Evolutionary conservation across 1,140 invertebrate genomes (phyloP).

Genomic region (Zeugodacus cucurbitae): DNA sequence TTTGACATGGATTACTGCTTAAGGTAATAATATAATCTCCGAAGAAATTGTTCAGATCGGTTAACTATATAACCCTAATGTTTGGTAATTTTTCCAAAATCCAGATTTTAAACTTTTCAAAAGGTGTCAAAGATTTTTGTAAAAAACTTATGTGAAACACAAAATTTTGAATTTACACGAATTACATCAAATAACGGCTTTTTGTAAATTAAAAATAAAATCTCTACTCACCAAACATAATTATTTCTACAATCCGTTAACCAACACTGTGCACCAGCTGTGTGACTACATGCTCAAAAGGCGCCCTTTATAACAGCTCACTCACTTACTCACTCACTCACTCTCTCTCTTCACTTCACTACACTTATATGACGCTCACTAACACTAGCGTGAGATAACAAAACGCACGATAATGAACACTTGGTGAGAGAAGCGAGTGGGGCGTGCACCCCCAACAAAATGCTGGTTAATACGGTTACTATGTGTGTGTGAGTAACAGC

Average conservation of each 20-base stretch:
- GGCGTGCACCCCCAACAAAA: constrained; percentile 5
- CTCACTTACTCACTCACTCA: background rate
- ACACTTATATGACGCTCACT: background rate
- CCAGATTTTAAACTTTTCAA: no score
- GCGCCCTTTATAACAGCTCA: background rate
- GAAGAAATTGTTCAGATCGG: no score
- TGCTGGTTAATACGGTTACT: background rate
- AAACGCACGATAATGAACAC: background rate
- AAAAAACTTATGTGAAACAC: no score
- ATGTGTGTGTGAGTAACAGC: background rate
- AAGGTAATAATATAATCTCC: no score
- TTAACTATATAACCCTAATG: no score
- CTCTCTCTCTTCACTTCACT: background rate
- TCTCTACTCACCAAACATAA: background rate
- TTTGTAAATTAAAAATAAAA: background rate
- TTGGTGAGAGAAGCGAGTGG: background rate
- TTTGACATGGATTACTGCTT: no score
- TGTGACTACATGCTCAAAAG: background rate
- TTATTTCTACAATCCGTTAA: background rate
- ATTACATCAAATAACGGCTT: no score
- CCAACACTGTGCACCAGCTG: background rate
- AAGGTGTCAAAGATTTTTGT: no score
- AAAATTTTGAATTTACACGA: no score
- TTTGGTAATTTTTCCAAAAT: no score
- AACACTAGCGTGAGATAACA: background rate